These are phyloP conservation scores for Limnodromus scolopaceus DNA, from an alignment of 2,797 vertebrate genomes.

Conservation along the genomic window DNA sequence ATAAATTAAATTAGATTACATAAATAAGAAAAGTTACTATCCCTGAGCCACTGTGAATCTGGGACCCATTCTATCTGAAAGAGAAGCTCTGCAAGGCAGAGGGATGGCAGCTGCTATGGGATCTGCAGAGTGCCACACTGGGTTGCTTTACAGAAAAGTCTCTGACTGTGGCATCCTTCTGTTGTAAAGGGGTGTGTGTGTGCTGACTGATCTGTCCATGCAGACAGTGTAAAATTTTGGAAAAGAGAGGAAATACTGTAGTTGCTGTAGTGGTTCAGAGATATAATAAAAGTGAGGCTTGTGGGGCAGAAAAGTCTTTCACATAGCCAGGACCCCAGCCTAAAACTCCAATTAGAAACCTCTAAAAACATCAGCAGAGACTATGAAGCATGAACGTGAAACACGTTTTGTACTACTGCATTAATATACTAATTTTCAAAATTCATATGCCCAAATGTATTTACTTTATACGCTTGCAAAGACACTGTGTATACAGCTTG, in stretches of 20 bases:
- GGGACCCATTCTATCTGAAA: neutral
- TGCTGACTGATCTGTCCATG: neutral
- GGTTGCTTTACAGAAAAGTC: neutral
- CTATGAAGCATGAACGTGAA: neutral
- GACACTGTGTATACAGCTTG: neutral
- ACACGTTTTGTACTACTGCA: neutral
- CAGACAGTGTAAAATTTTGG: neutral
- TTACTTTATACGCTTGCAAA: conserved; percentile 9
- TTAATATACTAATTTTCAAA: neutral
- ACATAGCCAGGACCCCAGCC: neutral
- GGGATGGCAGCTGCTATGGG: neutral
- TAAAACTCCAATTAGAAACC: neutral
- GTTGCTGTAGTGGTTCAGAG: neutral
- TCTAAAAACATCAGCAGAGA: neutral
- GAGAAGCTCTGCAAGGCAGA: neutral
- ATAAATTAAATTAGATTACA: neutral
- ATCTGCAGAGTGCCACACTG: neutral
- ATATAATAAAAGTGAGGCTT: neutral
- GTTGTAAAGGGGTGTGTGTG: neutral
- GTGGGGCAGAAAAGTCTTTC: neutral
- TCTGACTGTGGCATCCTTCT: neutral
- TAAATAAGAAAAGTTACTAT: neutral
- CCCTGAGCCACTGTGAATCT: neutral
- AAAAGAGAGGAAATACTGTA: neutral
- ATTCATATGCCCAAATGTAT: neutral